phyloP scores from a whole-genome alignment of 2,113 vertebrate genomes.

The Sphyrna mokarran region DNA sequence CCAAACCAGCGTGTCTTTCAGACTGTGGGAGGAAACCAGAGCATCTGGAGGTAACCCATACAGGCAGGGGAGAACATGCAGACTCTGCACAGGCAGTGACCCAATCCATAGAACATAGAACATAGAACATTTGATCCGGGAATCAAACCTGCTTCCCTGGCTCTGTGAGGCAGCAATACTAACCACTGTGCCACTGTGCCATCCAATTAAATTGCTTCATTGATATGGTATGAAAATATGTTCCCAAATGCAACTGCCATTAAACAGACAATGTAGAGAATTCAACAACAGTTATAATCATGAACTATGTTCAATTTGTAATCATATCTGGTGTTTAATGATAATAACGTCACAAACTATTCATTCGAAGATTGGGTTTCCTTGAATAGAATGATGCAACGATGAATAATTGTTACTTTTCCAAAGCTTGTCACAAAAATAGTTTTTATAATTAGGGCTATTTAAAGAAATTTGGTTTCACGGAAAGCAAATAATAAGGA shows the following conservation, averaged over 20 bases:
- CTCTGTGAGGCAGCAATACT: too few species aligned
- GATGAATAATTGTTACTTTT: background rate
- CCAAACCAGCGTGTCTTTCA: too few species aligned
- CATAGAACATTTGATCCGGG: too few species aligned
- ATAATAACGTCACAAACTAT: background rate
- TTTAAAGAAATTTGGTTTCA: background rate
- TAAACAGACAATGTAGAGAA: background rate
- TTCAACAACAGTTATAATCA: background rate
- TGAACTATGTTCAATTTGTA: background rate
- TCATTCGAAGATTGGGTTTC: background rate
- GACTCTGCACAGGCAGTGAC: too few species aligned
- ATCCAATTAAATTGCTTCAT: background rate
- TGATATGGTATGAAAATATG: background rate
- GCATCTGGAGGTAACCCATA: too few species aligned
- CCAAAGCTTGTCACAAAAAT: background rate
- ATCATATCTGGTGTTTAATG: background rate
- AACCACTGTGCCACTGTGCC: too few species aligned
- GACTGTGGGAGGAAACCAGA: too few species aligned
- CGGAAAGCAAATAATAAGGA: background rate
- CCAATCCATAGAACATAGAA: too few species aligned
- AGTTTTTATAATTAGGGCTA: background rate
- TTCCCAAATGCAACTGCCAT: background rate
- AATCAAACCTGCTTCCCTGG: too few species aligned
- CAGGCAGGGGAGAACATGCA: too few species aligned
- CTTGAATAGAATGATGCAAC: background rate